These are phyloP conservation scores for Abrostola tripartita DNA, from an alignment of 2,888 invertebrate species.

Conservation along the genomic window DNA sequence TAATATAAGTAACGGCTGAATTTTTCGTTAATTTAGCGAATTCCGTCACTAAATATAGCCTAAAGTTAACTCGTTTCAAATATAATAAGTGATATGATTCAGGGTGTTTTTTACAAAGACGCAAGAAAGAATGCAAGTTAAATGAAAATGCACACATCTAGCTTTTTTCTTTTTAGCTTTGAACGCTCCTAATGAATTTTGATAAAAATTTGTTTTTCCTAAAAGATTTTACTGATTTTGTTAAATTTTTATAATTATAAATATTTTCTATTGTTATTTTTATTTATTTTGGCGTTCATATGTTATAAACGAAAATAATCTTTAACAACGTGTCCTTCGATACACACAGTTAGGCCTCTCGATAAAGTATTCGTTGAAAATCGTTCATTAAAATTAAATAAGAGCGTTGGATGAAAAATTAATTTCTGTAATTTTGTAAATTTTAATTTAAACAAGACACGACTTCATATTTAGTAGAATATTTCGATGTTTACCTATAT, in stretches of 20 bases:
- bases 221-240: background rate
- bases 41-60: conserved; percentile 76
- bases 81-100: conserved; percentile 84
- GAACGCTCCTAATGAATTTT: conserved; percentile 10
- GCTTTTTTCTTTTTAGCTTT: conserved; percentile 15
- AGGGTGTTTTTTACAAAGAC: conserved; percentile 77
- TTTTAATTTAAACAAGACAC: conserved; percentile 51
- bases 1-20: conserved; percentile 65
- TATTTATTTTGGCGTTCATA: conserved; percentile 17
- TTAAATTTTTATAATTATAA: background rate
- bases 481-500: conserved; percentile 10
- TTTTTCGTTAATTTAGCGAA: conserved; percentile 68
- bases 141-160: conserved; percentile 55
- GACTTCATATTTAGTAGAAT: conserved; percentile 25
- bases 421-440: conserved; percentile 39
- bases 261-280: background rate
- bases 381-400: conserved; percentile 43
- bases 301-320: conserved; percentile 31
- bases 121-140: conserved; percentile 59
- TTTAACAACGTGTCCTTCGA: conserved; percentile 61
- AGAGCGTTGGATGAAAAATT: conserved; percentile 44
- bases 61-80: conserved; percentile 66
- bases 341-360: conserved; percentile 70
- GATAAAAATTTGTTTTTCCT: background rate
- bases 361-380: conserved; percentile 64